Percentiles rank a stretch among this genome's conserved stretches.
phyloP scores from a whole-genome alignment of 2,113 vertebrate genomes.

The Todiramphus chloris region DNA sequence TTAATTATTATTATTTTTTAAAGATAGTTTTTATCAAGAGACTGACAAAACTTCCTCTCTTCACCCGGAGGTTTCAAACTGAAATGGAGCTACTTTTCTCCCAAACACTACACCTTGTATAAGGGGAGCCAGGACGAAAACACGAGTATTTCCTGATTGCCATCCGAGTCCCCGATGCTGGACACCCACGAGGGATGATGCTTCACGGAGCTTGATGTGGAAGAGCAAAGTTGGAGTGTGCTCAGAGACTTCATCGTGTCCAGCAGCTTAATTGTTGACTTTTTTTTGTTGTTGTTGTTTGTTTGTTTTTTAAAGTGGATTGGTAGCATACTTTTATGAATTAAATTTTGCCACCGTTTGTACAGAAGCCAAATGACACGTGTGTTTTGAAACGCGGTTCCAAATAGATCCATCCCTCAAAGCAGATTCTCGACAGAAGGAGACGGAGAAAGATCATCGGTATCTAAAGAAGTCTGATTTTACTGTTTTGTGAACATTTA shows the following conservation, averaged over 20 bases:
- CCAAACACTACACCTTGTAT: constrained; percentile 28
- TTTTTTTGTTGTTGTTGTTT: not conserved
- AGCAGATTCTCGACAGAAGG: constrained; percentile 8
- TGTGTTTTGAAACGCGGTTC: constrained; percentile 63
- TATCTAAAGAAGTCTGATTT: constrained; percentile 30
- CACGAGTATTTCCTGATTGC: not conserved
- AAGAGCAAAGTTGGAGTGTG: not conserved
- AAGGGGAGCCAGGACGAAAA: constrained; percentile 3
- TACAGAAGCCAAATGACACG: constrained; percentile 71
- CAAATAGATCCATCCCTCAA: constrained; percentile 39
- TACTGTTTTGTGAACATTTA: constrained; percentile 33
- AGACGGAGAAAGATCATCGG: not conserved
- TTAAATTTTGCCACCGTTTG: constrained; percentile 64
- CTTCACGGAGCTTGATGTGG: not conserved
- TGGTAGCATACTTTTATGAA: constrained; percentile 52
- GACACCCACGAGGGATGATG: constrained; percentile 4
- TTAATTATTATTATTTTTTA: not conserved
- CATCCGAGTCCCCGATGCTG: not conserved
- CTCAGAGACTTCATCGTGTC: not conserved
- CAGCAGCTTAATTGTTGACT: constrained; percentile 20
- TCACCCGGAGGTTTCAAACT: not conserved
- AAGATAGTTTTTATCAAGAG: not conserved
- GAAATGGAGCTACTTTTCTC: constrained; percentile 33
- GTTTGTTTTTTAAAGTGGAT: not conserved
- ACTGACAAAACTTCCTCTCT: constrained; percentile 10